Evolutionary conservation across 2,888 invertebrate species (phyloP).

Genomic region (Rotaria magnacalcarata): DNA sequence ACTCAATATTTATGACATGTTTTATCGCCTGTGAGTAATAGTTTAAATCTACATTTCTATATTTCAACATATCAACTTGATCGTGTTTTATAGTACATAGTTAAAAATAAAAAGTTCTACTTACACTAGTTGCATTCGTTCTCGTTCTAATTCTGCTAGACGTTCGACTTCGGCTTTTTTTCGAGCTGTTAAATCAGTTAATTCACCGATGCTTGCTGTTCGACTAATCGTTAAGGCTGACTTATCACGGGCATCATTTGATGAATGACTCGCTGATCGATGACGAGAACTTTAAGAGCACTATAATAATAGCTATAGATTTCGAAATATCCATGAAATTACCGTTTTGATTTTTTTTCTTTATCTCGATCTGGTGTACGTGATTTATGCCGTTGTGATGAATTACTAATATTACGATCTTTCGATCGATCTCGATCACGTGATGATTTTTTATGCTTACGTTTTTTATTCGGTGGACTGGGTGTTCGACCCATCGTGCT

Average conservation of each 20-base stretch:
- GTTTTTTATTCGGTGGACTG: conserved; percentile 7
- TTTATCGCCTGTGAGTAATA: too few relatives aligned
- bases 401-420: not conserved
- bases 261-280: not conserved
- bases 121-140: conserved; percentile 34
- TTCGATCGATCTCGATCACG: not conserved
- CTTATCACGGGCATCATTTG: not conserved
- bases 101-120: not conserved
- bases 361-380: conserved; percentile 5
- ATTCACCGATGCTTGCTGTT: not conserved
- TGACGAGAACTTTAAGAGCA: not conserved
- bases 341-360: conserved; percentile 28
- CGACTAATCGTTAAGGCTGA: too few relatives aligned
- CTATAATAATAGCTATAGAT: not conserved
- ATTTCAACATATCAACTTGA: too few relatives aligned
- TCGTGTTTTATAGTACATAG: too few relatives aligned
- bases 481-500: conserved; percentile 26
- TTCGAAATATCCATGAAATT: not conserved
- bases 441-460: not conserved
- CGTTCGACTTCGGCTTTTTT: conserved; percentile 32
- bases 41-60: too few relatives aligned
- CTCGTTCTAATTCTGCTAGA: not conserved
- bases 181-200: not conserved
- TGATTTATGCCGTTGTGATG: not conserved
- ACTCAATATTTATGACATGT: too few relatives aligned